Evolutionary conservation across 2,888 invertebrate genomes (phyloP).

Genomic region (Eristalis arbustorum): DNA sequence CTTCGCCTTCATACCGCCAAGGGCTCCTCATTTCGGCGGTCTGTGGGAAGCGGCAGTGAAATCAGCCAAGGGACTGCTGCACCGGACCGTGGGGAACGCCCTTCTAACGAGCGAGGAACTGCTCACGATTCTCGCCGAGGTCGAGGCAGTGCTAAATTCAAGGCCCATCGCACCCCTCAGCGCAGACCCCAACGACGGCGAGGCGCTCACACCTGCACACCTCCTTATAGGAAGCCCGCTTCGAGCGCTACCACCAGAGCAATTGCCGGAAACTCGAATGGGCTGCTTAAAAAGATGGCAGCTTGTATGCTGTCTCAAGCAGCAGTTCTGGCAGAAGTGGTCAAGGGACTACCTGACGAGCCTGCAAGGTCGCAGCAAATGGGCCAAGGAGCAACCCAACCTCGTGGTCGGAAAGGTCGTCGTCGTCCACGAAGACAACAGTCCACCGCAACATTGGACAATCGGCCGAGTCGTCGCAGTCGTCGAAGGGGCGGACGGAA

Average conservation of each 20-base stretch:
- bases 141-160: too few relatives aligned
- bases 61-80: too few relatives aligned
- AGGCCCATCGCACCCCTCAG: neutral
- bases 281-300: neutral
- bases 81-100: too few relatives aligned
- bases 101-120: too few relatives aligned
- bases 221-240: neutral
- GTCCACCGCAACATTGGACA: conserved; percentile 12
- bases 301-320: neutral
- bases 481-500: too few relatives aligned
- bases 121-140: too few relatives aligned
- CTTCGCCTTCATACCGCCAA: too few relatives aligned
- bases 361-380: neutral
- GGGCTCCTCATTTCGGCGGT: too few relatives aligned
- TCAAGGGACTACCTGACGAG: neutral
- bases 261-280: neutral
- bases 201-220: neutral
- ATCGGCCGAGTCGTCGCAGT: conserved; percentile 15
- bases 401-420: neutral
- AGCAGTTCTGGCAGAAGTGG: neutral
- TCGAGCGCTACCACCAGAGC: neutral
- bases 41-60: too few relatives aligned
- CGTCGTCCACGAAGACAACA: neutral
- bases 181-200: neutral
- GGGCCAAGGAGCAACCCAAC: neutral